A percentile compares a stretch with the other conserved stretches of the same genome.
phyloP scores from a whole-genome alignment of 2,797 vertebrate species.

The Fratercula arctica region DNA sequence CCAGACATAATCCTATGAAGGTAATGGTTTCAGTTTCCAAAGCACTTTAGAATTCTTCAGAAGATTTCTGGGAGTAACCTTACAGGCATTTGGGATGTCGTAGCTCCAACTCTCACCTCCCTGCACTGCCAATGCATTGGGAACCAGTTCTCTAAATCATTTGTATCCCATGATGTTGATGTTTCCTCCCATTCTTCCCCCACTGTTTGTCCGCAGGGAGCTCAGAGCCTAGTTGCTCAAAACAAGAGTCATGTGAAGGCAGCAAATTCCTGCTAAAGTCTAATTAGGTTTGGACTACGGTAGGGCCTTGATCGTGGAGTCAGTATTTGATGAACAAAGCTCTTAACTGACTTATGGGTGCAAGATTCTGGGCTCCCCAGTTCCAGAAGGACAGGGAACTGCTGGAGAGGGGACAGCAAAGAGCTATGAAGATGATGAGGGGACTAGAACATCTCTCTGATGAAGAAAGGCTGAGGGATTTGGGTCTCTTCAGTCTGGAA shows the following conservation, averaged over 20 bases:
- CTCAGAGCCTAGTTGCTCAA: background rate
- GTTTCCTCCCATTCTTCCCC: background rate
- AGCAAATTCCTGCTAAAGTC: background rate
- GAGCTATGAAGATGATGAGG: too few relatives aligned
- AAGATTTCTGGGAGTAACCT: background rate
- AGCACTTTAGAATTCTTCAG: background rate
- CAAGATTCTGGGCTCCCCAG: too few relatives aligned
- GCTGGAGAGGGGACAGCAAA: too few relatives aligned
- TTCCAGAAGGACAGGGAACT: too few relatives aligned
- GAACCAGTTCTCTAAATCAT: background rate
- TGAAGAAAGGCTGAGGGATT: too few relatives aligned
- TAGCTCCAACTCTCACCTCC: background rate
- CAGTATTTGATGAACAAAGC: background rate
- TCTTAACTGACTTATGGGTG: background rate
- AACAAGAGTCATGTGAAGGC: background rate
- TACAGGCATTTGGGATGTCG: background rate
- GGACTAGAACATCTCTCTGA: too few relatives aligned
- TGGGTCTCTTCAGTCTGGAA: too few relatives aligned
- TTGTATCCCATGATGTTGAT: background rate
- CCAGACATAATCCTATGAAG: background rate
- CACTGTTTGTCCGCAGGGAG: background rate
- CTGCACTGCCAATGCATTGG: background rate
- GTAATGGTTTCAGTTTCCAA: background rate
- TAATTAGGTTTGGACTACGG: fast-evolving
- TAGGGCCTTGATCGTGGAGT: background rate